Conservation (phyloP, 1,140 invertebrate genomes). For the Cardiocondyla obscurior region DNA sequence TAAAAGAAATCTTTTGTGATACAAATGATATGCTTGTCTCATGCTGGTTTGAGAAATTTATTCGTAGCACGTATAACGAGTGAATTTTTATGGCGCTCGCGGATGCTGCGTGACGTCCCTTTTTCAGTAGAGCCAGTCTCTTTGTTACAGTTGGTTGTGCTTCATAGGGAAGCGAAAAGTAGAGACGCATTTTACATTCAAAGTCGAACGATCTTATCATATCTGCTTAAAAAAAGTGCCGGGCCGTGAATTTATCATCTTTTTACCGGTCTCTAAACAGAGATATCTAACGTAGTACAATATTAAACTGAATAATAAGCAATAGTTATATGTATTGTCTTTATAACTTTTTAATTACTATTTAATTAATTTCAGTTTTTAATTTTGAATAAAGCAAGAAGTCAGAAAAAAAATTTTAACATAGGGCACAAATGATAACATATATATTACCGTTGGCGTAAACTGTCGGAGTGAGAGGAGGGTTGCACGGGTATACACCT, state of each 20-base stretch:
- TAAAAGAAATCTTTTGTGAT: not conserved
- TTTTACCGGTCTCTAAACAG: not conserved
- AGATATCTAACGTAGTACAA: not conserved
- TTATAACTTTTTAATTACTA: not conserved
- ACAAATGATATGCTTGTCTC: not conserved
- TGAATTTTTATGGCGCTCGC: constrained; percentile 26
- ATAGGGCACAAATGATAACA: not conserved
- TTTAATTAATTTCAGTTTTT: not conserved
- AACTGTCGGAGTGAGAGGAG: constrained; percentile 78
- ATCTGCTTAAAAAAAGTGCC: not conserved
- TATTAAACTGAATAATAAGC: not conserved
- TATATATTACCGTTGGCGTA: constrained; percentile 79
- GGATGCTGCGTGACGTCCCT: constrained; percentile 16
- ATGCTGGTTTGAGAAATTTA: constrained; percentile 21
- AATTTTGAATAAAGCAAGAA: not conserved
- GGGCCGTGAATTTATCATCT: not conserved
- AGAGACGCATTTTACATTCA: constrained; percentile 13
- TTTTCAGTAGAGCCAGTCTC: constrained; percentile 26
- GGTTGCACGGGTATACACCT: constrained; percentile 81
- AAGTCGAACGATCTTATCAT: constrained; percentile 7
- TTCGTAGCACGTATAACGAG: constrained; percentile 23
- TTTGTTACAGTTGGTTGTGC: constrained; percentile 5
- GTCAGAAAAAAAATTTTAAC: not conserved
- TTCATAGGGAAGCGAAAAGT: not conserved
- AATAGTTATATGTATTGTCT: not conserved